Conservation (phyloP, 2,113 vertebrate genomes). For the Dasyornis broadbenti region DNA sequence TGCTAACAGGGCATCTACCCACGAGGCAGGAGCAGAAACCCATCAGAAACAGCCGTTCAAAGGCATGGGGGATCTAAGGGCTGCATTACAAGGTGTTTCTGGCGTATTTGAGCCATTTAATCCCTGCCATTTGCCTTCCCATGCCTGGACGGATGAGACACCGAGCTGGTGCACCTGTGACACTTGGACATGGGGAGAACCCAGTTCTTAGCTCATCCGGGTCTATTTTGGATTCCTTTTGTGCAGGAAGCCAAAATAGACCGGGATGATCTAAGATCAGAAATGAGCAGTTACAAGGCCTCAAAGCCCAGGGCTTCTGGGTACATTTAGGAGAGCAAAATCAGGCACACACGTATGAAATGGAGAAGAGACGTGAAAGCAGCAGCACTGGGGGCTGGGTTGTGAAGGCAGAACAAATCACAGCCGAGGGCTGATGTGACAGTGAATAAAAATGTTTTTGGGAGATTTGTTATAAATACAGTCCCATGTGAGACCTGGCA, state of each 20-base stretch:
- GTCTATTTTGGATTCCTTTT: no score
- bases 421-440: not conserved
- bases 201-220: no score
- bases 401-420: not conserved
- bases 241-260: not conserved
- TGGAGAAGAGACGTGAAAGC: not conserved
- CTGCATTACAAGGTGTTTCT: not conserved
- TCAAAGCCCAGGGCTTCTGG: not conserved
- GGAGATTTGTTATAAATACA: not conserved
- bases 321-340: not conserved
- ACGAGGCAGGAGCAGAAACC: not conserved
- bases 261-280: not conserved
- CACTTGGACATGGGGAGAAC: not conserved
- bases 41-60: not conserved
- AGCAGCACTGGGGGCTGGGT: rapidly evolving
- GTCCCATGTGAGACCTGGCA: not conserved
- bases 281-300: not conserved
- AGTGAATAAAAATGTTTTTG: not conserved
- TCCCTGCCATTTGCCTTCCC: not conserved
- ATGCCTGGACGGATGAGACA: not conserved
- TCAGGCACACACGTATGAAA: not conserved
- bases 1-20: not conserved
- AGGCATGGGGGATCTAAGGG: rapidly evolving
- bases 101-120: not conserved
- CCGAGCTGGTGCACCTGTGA: rapidly evolving